A percentile compares a stretch with the other conserved stretches of the same genome.
These are phyloP conservation scores for Scyliorhinus canicula DNA, from an alignment of 2,797 vertebrate genomes.

Conservation along the genomic window DNA sequence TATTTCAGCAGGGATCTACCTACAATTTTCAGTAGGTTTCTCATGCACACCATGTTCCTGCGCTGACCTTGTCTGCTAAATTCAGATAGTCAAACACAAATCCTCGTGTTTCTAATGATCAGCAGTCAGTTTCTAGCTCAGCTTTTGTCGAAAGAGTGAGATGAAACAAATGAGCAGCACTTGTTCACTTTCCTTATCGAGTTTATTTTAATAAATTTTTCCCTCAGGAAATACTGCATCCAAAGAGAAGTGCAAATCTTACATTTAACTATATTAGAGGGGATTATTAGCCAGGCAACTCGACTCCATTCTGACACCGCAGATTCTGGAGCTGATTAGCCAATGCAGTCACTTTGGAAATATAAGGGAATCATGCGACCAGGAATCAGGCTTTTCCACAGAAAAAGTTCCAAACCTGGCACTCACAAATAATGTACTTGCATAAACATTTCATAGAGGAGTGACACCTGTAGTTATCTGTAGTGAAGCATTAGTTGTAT, in stretches of 20 bases:
- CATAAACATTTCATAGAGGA: not conserved
- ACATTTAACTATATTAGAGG: conserved; percentile 23
- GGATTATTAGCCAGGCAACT: not conserved
- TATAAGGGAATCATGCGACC: too few relatives aligned
- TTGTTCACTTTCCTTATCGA: not conserved
- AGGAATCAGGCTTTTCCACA: not conserved
- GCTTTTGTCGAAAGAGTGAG: not conserved
- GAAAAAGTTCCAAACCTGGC: not conserved
- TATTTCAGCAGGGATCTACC: conserved; percentile 9
- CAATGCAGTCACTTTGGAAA: not conserved
- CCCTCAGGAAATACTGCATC: not conserved
- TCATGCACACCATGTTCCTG: not conserved
- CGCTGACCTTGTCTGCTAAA: not conserved
- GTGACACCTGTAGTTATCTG: conserved; percentile 26
- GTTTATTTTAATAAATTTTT: conserved; percentile 4
- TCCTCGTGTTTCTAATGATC: not conserved
- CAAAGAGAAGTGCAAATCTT: conserved; percentile 19
- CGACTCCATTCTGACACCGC: not conserved
- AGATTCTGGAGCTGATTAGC: not conserved
- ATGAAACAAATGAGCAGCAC: not conserved
- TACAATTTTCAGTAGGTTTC: not conserved
- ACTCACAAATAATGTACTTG: not conserved
- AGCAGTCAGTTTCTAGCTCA: not conserved
- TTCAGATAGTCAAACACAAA: conserved; percentile 12
- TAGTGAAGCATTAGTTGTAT: conserved; percentile 20